Base-by-base conservation (phyloP, 2,113 vertebrate genomes). In the Jaculus jaculus region DNA sequence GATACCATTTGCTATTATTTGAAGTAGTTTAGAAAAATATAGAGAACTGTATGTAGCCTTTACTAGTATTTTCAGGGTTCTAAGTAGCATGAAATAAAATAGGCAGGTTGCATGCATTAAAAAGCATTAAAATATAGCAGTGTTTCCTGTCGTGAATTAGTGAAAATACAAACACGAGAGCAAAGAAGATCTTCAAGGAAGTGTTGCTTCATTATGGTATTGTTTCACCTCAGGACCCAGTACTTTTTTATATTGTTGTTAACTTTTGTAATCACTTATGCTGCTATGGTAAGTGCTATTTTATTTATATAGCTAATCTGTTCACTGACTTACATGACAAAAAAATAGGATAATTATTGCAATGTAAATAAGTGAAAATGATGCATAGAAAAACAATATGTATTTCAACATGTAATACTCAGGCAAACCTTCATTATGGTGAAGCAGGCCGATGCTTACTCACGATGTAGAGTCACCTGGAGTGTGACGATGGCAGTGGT, bases 1-100 rank as follows among this genome's bases (percentile, higher is more conserved):
- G 65, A 89, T 73, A 9, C 47, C 69, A 75, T 69, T 82, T 86
- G 28, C 60, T 47, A 1, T 60, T 87, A 65, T 73, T 26, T 26
- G 80, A 87, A 82, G 63, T 20, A 73, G 58, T n/a, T 84, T 63
- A 54, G 9, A 80, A 18, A 66, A 37, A 80, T 84, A 21, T 10
- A 32, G 54, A 82, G 24, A 13, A 85, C 13, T 34, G 8, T 47
- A 47, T 47, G 8, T 60, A 78, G 32, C 15, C 30, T 85, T 30
- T 66, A 32, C 73, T 73, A 79, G 61, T 84, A 83, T 66, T 72
- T 71, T 32, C 74, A 79, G 4, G 5, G 2, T 77, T 94, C 92
- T 77, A 89, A 75, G 90, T 61, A 84, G 18, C 32, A 84, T 89
- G 32, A 94, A 82, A 81, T n/a, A n/a, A 32, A 77, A 58, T 7